Evolutionary conservation across 1,140 invertebrate species (phyloP).

Genomic region (Eriosoma lanigerum): DNA sequence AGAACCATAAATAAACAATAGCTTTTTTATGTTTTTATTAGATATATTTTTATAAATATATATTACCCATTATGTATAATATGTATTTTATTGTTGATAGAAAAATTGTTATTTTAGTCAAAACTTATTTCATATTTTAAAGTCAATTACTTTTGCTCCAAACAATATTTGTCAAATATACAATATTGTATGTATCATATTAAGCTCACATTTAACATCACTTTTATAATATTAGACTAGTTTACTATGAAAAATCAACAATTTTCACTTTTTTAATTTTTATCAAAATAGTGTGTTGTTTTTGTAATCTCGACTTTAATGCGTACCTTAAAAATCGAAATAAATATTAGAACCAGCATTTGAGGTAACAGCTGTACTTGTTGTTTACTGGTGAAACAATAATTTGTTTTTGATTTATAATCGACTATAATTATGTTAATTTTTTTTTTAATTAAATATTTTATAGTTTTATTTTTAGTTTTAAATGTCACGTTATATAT

Average conservation of each 20-base stretch:
- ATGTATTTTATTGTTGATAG: constrained; percentile 1
- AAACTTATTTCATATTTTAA: constrained; percentile 29
- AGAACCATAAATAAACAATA: background rate
- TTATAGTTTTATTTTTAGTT: background rate
- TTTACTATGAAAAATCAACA: background rate
- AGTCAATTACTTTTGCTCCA: constrained; percentile 41
- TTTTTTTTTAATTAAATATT: constrained; percentile 6
- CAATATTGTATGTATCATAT: constrained; percentile 13
- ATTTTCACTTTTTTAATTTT: constrained; percentile 29
- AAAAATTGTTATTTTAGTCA: constrained; percentile 10
- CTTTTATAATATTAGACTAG: constrained; percentile 13
- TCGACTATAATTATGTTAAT: constrained; percentile 1
- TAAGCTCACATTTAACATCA: constrained; percentile 37
- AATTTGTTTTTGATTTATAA: constrained; percentile 4
- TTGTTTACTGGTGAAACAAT: constrained; percentile 24
- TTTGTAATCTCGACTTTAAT: background rate
- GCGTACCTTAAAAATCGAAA: background rate
- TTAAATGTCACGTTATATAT: background rate
- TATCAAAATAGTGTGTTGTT: constrained; percentile 26
- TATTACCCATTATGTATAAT: background rate
- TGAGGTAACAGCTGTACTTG: constrained; percentile 3
- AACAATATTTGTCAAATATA: background rate
- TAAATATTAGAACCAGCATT: background rate
- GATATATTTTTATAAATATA: constrained; percentile 28
- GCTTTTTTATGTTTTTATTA: constrained; percentile 14